These are phyloP conservation scores for Tapera naevia DNA, from an alignment of 2,797 vertebrate genomes.

Conservation along the genomic window DNA sequence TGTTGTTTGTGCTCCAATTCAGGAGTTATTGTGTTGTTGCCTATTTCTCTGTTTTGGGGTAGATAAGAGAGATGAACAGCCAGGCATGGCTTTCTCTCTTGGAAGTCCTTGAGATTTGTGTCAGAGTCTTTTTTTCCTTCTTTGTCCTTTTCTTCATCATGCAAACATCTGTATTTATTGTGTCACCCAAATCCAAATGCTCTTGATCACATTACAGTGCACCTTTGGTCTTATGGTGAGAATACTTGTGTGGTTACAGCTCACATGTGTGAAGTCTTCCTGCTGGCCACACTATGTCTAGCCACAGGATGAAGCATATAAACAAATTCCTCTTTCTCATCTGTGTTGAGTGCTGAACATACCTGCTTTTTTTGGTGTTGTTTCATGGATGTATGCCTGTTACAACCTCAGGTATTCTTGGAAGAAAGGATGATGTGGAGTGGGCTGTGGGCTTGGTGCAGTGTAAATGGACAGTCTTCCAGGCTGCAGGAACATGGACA, in stretches of 20 bases:
- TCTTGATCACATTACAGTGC: background rate
- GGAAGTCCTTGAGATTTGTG: background rate
- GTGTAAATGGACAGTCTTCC: background rate
- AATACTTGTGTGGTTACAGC: background rate
- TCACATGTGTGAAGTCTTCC: background rate
- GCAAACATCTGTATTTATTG: background rate
- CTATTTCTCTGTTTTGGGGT: background rate
- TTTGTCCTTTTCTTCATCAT: background rate
- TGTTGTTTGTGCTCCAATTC: background rate
- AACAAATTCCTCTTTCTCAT: background rate
- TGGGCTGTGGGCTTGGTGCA: background rate
- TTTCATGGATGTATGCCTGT: background rate
- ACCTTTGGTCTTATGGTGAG: background rate
- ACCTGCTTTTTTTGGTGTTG: background rate
- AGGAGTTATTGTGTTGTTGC: background rate
- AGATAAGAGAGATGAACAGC: background rate
- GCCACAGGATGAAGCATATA: background rate
- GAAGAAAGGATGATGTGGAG: background rate
- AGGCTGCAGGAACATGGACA: background rate
- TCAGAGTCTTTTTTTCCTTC: background rate
- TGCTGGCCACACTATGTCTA: background rate
- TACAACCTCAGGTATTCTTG: background rate
- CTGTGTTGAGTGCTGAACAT: rapidly evolving
- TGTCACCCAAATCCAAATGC: background rate
- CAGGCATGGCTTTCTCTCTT: background rate